Evolutionary conservation across 2,888 invertebrate genomes (phyloP), one percentile per base, ranked within the genome.

Genomic region (Gandaritis pyraliata): DNA sequence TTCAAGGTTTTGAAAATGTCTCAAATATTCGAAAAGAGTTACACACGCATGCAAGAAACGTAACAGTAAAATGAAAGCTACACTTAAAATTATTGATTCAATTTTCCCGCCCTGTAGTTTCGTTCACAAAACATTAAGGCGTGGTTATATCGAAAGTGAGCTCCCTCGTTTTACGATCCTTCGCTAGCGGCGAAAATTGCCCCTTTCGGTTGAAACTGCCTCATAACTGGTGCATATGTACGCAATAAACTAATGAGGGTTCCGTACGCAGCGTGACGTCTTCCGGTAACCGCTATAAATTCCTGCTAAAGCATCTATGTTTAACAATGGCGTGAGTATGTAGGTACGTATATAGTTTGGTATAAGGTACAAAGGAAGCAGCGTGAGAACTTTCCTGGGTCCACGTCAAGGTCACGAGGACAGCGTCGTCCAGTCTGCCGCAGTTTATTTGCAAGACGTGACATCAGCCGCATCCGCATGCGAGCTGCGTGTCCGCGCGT

Each of bases 351-450:
- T 71, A 64, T 56, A 43, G 18, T 43, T 45, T 69, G 60, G 64
- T 48, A 38, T 52, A 70, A 68, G 68, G 71, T 54, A 73, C 60
- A 68, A 66, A 68, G 64, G 62, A 69, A 65, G 69, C 84, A 72
- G 81, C 84, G 85, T 87, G 85, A 85, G 87, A 87, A 88, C 76
- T 79, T 81, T 81, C 76, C 77, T 70, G 77, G 62, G 67, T 59
- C 65, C 72, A 68, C 72, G 54, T 51, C 87, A 90, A 89, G 88
- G 90, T 84, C 87, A 78, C 69, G 70, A 75, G 78, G 74, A 62
- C 76, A 81, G 86, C 90, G 90, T 85, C 90, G 83, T 76, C 82
- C 84, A 86, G 90, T 90, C 91, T 90, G 78, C 85, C 73, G 77
- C 76, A 74, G 79, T 82, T 80, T 82, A 83, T 83, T 82, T 80